Base-by-base conservation (phyloP, 1,140 invertebrate species). In the Manduca sexta region DNA sequence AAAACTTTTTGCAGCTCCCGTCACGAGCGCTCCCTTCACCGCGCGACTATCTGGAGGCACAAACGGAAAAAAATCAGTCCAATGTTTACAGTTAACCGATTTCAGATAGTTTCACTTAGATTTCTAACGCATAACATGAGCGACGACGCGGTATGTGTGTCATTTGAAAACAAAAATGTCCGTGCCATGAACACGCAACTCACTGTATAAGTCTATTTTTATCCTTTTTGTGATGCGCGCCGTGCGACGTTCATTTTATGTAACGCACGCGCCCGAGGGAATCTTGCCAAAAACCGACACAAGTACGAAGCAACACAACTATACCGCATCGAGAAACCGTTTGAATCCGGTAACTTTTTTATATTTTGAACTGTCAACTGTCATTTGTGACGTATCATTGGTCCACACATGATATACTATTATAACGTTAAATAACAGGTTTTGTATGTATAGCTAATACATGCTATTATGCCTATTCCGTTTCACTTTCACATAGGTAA, bases 161-260 rank as follows among this genome's bases (percentile, higher is more conserved):
- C 75, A 81, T 62, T 69, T 72, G 68, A 79, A 81, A 85, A 82
- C 79, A 82, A 83, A 84, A 80, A 80, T 75, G 74, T 72, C 74
- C 50, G 54, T 54, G 45, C 37, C 37, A 30, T 48, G 68, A 80
- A 73, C 69, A 64, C 65, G 77, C 75, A 79, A 83, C 69, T 80
- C 79, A 80, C 71, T 76, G 53, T 64, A 56, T 66, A 72, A 74
- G 55, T 85, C 82, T 85, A 85, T 85, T 85, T 85, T 79, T 85
- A 83, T 62, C 69, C 62, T 79, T 74, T 81, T 77, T 77, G 69
- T 77, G 60, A 40, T 68, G 62, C 48, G 67, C 72, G 66, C 60
- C 59, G 52, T 59, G 55, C 72, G 64, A 64, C 66, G 70, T 75
- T 74, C 66, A 67, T 72, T 83, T 74, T 81, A 81, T 70, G 58